phyloP scores from a whole-genome alignment of 2,113 vertebrate genomes.

The Corynorhinus townsendii region DNA sequence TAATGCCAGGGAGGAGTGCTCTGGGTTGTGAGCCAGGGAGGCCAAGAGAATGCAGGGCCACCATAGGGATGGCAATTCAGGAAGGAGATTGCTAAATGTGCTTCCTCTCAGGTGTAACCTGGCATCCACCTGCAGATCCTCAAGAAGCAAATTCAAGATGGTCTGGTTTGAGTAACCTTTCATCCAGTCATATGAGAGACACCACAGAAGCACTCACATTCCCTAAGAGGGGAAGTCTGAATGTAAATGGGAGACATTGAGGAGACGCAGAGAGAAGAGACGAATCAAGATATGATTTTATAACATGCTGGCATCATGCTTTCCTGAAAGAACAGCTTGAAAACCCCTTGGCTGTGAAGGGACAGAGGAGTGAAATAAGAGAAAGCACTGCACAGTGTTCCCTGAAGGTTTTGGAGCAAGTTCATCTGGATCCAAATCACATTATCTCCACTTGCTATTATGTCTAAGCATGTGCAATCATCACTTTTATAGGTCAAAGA shows the following conservation, averaged over 20 bases:
- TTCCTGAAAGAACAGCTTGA: background rate
- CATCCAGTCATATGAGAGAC: background rate
- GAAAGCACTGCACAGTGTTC: accelerated
- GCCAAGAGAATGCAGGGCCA: background rate
- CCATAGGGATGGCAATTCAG: background rate
- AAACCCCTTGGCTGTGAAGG: background rate
- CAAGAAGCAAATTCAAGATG: background rate
- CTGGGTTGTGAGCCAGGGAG: background rate
- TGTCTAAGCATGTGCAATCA: background rate
- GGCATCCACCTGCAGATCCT: background rate
- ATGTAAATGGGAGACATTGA: background rate
- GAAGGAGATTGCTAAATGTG: background rate
- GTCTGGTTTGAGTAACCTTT: background rate
- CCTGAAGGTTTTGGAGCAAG: background rate
- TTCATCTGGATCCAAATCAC: background rate
- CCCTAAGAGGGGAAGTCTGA: background rate
- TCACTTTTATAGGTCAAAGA: background rate
- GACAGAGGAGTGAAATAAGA: background rate
- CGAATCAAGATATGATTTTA: background rate
- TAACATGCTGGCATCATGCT: background rate
- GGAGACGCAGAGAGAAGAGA: background rate
- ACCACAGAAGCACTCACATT: background rate
- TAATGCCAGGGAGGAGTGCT: background rate
- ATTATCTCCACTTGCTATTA: background rate
- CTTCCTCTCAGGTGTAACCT: background rate